Conservation (phyloP, 2,888 invertebrate genomes). For the Hyalella azteca region DNA sequence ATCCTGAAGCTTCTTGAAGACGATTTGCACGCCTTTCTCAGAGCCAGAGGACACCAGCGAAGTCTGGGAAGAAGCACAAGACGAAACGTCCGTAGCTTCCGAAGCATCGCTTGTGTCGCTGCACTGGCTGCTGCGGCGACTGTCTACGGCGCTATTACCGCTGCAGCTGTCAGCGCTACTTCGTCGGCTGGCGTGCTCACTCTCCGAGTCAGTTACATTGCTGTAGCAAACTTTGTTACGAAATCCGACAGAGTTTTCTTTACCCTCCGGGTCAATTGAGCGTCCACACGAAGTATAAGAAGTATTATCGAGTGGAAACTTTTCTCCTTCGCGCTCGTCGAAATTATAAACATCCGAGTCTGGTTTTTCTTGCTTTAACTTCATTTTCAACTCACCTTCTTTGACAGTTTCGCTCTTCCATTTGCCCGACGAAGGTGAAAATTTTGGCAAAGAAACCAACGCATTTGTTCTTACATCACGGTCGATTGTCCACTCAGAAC, state of each 20-base stretch:
- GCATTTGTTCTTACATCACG: neutral
- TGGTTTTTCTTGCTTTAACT: conserved; percentile 10
- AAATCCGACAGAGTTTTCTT: neutral
- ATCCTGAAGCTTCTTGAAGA: conserved; percentile 14
- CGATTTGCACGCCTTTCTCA: conserved; percentile 13
- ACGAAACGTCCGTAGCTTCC: neutral
- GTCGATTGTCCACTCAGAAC: conserved; percentile 26
- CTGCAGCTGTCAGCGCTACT: conserved; percentile 2
- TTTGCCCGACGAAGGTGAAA: neutral
- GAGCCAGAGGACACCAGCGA: conserved; percentile 12
- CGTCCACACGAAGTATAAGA: too few relatives aligned
- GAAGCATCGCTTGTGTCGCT: conserved; percentile 4
- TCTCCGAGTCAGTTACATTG: neutral
- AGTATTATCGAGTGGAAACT: neutral
- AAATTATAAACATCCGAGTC: neutral
- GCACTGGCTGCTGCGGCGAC: conserved; percentile 14
- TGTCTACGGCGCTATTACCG: too few relatives aligned
- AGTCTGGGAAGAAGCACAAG: neutral
- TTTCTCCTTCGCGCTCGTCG: neutral
- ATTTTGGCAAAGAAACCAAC: neutral
- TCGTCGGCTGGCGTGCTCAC: neutral
- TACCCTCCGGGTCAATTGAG: neutral
- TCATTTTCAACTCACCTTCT: neutral
- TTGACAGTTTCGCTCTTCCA: conserved; percentile 7
- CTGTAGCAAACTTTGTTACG: neutral